These are phyloP conservation scores for Microcebus ravelobensis DNA, from an alignment of 2,113 vertebrate species.

Conservation along the genomic window DNA sequence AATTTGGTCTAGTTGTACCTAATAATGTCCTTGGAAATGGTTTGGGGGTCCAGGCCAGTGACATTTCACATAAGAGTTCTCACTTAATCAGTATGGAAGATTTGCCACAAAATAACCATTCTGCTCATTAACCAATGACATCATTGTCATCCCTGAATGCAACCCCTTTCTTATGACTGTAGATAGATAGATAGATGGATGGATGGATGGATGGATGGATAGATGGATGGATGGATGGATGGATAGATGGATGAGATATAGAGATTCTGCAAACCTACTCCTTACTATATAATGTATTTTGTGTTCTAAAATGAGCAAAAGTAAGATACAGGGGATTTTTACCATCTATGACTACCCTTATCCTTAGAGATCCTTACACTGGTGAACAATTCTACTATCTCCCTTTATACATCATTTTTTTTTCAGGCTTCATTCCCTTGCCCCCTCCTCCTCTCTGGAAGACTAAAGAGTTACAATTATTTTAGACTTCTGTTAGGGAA, in stretches of 20 bases:
- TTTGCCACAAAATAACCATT: background rate
- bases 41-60: background rate
- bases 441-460: background rate
- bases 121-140: background rate
- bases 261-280: background rate
- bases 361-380: background rate
- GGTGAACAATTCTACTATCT: background rate
- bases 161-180: background rate
- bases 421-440: background rate
- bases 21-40: background rate
- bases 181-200: background rate
- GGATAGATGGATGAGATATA: background rate
- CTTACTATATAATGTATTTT: background rate
- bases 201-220: background rate
- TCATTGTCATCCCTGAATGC: background rate
- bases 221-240: background rate
- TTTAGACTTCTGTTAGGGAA: conserved; percentile 41
- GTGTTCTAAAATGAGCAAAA: background rate
- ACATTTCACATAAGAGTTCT: background rate
- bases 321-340: background rate
- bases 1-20: background rate
- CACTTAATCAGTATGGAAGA: background rate
- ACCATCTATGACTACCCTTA: background rate
- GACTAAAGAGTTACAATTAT: conserved; percentile 16
- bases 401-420: background rate